phyloP scores from a whole-genome alignment of 2,888 invertebrate genomes.

The Lochmaea capreae region DNA sequence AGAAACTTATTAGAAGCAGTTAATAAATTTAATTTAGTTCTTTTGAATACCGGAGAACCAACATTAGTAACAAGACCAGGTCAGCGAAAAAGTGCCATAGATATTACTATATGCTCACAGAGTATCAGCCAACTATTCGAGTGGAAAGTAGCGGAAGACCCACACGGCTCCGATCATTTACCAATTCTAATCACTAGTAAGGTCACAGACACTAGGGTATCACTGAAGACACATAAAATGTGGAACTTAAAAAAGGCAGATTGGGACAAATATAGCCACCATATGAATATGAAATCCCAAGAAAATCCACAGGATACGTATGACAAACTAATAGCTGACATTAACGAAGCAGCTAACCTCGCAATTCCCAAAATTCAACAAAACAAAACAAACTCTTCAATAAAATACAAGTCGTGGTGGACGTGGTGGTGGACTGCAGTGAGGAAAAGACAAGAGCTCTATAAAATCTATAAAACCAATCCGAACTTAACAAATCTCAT shows the following conservation, averaged over 20 bases:
- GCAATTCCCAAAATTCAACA: neutral
- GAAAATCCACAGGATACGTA: conserved; percentile 7
- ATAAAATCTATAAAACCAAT: conserved; percentile 20
- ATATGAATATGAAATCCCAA: conserved; percentile 3
- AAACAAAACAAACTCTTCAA: conserved; percentile 7
- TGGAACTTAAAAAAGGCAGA: conserved; percentile 29
- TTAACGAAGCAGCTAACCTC: neutral
- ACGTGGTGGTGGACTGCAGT: conserved; percentile 24
- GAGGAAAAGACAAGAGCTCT: conserved; percentile 8
- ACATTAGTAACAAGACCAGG: conserved; percentile 6
- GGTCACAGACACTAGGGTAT: neutral
- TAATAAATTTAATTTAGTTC: conserved; percentile 15
- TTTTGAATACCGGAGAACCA: neutral
- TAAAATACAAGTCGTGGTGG: conserved; percentile 33
- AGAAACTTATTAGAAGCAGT: conserved; percentile 39
- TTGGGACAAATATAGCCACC: neutral
- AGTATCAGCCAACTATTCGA: conserved; percentile 8
- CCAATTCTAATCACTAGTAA: conserved; percentile 18
- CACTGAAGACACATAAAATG: conserved; percentile 9
- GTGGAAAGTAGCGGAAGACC: conserved; percentile 25
- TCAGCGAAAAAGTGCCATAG: conserved; percentile 17
- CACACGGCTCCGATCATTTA: conserved; percentile 34
- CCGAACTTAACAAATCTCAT: conserved; percentile 23
- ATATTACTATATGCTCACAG: conserved; percentile 28
- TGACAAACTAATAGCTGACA: conserved; percentile 6